These are phyloP conservation scores for Scophthalmus maximus DNA, from an alignment of 2,113 vertebrate species.

Conservation along the genomic window DNA sequence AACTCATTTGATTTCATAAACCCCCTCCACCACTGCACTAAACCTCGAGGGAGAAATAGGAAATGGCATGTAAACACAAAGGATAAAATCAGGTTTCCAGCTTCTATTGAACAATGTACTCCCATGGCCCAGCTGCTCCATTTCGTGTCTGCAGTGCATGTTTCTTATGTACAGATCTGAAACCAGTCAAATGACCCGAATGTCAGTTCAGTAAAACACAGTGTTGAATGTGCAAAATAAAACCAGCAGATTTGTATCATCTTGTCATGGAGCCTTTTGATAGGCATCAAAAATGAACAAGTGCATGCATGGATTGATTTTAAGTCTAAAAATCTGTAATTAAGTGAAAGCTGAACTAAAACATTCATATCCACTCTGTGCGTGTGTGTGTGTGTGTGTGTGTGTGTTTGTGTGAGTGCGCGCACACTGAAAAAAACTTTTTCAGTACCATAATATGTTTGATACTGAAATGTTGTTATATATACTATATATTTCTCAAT, in stretches of 20 bases:
- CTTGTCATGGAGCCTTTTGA: slow-evolving; percentile 34
- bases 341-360: slow-evolving; percentile 53
- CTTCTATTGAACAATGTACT: background rate
- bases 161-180: slow-evolving; percentile 22
- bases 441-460: slow-evolving; percentile 56
- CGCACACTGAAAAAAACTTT: slow-evolving; percentile 49
- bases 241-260: slow-evolving; percentile 17
- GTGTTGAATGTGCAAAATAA: slow-evolving; percentile 52
- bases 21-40: slow-evolving; percentile 12
- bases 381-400: slow-evolving; percentile 24
- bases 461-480: slow-evolving; percentile 40
- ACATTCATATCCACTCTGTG: slow-evolving; percentile 49
- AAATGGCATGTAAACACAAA: background rate
- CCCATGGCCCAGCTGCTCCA: background rate
- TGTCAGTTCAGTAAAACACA: slow-evolving; percentile 27
- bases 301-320: slow-evolving; percentile 59
- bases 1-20: slow-evolving; percentile 15
- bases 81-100: background rate
- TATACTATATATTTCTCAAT: slow-evolving; percentile 37
- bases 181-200: slow-evolving; percentile 4
- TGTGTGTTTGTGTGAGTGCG: slow-evolving; percentile 23
- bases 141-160: slow-evolving; percentile 1
- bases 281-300: slow-evolving; percentile 42
- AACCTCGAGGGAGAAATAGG: slow-evolving; percentile 1
- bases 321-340: slow-evolving; percentile 25